Evolutionary conservation across 2,888 invertebrate species (phyloP).

Genomic region (Drosophila affinis): DNA sequence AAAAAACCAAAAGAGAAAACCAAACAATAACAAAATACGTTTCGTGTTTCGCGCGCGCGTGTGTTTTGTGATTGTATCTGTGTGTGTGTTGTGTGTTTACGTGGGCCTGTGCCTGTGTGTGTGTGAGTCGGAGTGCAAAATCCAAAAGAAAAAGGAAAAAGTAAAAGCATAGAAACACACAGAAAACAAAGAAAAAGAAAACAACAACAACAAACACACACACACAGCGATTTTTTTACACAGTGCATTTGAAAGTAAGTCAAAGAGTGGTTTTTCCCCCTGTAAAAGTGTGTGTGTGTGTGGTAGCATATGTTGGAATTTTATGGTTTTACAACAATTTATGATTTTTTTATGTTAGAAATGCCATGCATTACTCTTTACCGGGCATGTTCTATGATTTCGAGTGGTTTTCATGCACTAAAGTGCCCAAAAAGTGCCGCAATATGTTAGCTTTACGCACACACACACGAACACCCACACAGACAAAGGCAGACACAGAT

Average conservation of each 20-base stretch:
- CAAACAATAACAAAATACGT: conserved; percentile 55
- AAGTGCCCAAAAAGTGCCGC: conserved; percentile 59
- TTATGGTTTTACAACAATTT: conserved; percentile 9
- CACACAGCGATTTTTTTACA: not conserved
- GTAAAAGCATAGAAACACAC: conserved; percentile 30
- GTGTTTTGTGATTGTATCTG: conserved; percentile 28
- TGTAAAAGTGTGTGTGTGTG: not conserved
- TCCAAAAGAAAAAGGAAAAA: conserved; percentile 20
- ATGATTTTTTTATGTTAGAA: not conserved
- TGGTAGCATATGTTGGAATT: conserved; percentile 33
- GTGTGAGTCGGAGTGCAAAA: conserved; percentile 19
- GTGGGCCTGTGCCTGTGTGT: conserved; percentile 16
- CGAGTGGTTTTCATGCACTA: conserved; percentile 4
- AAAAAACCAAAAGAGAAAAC: conserved; percentile 34
- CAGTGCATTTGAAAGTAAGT: conserved; percentile 25
- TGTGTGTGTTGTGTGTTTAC: conserved; percentile 32
- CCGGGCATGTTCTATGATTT: not conserved
- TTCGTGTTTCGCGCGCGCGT: conserved; percentile 42
- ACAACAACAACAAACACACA: not conserved
- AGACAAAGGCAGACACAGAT: not conserved
- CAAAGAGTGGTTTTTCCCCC: not conserved
- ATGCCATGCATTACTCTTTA: not conserved
- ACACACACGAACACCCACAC: conserved; percentile 23
- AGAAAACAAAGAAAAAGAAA: conserved; percentile 23
- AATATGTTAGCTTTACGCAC: conserved; percentile 69